phyloP scores from a whole-genome alignment of 2,797 vertebrate genomes.

The Darevskia mixta region DNA sequence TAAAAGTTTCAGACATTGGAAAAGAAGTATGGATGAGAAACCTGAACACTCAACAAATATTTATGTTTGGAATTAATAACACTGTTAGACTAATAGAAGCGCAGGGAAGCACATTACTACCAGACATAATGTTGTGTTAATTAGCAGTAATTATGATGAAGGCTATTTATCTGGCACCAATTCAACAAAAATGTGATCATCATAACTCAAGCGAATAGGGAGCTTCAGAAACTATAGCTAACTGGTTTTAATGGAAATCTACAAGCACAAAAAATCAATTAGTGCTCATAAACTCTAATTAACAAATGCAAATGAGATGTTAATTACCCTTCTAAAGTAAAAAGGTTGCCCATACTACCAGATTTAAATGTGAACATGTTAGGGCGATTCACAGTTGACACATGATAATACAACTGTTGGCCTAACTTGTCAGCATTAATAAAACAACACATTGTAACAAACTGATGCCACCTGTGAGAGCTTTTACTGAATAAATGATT shows the following conservation, averaged over 20 bases:
- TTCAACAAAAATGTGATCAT: conserved; percentile 84
- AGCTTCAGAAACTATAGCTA: conserved; percentile 79
- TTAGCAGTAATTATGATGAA: conserved; percentile 88
- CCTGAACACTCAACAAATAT: conserved; percentile 59
- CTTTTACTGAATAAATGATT: conserved; percentile 21
- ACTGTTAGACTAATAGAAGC: conserved; percentile 65
- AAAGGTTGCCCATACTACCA: conserved; percentile 76
- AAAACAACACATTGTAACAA: conserved; percentile 74
- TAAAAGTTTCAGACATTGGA: background rate
- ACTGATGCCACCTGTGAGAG: conserved; percentile 73
- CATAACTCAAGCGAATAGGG: conserved; percentile 84
- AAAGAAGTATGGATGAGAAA: conserved; percentile 14
- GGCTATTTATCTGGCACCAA: conserved; percentile 80
- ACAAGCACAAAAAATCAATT: conserved; percentile 91
- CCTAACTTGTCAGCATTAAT: conserved; percentile 81
- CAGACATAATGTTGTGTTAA: conserved; percentile 80
- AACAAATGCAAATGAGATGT: conserved; percentile 85
- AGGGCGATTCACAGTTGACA: conserved; percentile 83
- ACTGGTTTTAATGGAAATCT: conserved; percentile 82
- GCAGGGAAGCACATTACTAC: conserved; percentile 70
- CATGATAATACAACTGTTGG: conserved; percentile 75
- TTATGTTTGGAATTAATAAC: conserved; percentile 76
- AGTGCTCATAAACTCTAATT: conserved; percentile 87
- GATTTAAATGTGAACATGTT: conserved; percentile 80
- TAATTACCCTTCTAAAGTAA: conserved; percentile 81